Percentiles rank a stretch among this genome's conserved stretches.
phyloP scores from a whole-genome alignment of 2,113 vertebrate genomes.

The Phyllostomus hastatus region DNA sequence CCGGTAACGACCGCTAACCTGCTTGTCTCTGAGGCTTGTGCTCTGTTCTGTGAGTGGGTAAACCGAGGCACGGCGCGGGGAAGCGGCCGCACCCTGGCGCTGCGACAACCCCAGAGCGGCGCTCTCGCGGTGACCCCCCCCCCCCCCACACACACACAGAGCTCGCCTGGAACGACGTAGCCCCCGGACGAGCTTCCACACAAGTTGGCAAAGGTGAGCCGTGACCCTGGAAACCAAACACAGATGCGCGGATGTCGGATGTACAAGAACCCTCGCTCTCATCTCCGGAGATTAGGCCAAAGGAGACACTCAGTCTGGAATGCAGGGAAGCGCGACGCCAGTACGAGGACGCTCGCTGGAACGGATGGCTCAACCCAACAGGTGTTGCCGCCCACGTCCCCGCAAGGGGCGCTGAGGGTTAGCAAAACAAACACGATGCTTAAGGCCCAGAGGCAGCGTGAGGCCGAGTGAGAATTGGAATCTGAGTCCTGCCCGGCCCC shows the following conservation, averaged over 20 bases:
- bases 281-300: neutral
- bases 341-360: neutral
- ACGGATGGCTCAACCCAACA: neutral
- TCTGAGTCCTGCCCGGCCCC: neutral
- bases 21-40: neutral
- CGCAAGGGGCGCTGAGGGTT: neutral
- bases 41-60: neutral
- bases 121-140: no score
- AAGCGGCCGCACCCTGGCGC: neutral
- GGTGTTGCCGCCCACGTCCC: neutral
- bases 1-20: neutral
- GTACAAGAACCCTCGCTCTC: neutral
- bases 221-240: neutral
- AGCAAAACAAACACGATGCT: neutral
- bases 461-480: neutral
- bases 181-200: no score
- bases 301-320: neutral
- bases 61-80: neutral
- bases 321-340: neutral
- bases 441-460: rapidly evolving
- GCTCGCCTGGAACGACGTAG: neutral
- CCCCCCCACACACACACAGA: neutral
- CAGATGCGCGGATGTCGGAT: neutral
- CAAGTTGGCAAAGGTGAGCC: neutral
- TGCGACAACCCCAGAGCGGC: neutral